Percentiles rank a stretch among this genome's conserved stretches.
Evolutionary conservation across 2,888 invertebrate species (phyloP).

Genomic region (Drosophila kanekoi): DNA sequence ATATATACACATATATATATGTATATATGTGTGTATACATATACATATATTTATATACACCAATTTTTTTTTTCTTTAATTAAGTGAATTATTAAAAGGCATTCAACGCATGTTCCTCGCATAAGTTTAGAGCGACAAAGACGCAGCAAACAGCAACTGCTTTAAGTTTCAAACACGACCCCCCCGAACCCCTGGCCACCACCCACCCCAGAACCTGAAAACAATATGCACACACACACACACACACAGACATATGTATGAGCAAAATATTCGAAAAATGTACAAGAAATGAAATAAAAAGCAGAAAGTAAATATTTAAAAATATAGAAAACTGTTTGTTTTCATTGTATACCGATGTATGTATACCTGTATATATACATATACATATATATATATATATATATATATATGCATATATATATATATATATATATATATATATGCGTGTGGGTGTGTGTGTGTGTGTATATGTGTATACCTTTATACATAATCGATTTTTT

Average conservation of each 20-base stretch:
- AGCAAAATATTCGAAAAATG: slow-evolving; percentile 18
- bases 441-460: too few species aligned
- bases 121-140: slow-evolving; percentile 79
- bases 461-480: slow-evolving; percentile 30
- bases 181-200: not conserved
- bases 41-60: slow-evolving; percentile 22
- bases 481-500: slow-evolving; percentile 37
- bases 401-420: slow-evolving; percentile 17
- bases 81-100: slow-evolving; percentile 55
- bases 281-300: slow-evolving; percentile 11
- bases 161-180: slow-evolving; percentile 36
- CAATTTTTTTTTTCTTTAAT: slow-evolving; percentile 51
- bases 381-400: not conserved
- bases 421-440: slow-evolving; percentile 10
- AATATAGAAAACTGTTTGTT: slow-evolving; percentile 55
- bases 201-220: not conserved
- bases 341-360: slow-evolving; percentile 58
- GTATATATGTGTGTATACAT: slow-evolving; percentile 22
- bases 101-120: slow-evolving; percentile 82
- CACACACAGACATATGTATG: slow-evolving; percentile 11
- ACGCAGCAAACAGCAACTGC: slow-evolving; percentile 62
- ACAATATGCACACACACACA: slow-evolving; percentile 11
- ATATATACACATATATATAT: slow-evolving; percentile 28
- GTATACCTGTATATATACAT: too few species aligned
- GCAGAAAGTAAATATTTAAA: slow-evolving; percentile 30